A percentile compares a stretch with the other conserved stretches of the same genome.
Evolutionary conservation across 2,797 vertebrate species (phyloP).

Genomic region (Eurystomus glaucurus): DNA sequence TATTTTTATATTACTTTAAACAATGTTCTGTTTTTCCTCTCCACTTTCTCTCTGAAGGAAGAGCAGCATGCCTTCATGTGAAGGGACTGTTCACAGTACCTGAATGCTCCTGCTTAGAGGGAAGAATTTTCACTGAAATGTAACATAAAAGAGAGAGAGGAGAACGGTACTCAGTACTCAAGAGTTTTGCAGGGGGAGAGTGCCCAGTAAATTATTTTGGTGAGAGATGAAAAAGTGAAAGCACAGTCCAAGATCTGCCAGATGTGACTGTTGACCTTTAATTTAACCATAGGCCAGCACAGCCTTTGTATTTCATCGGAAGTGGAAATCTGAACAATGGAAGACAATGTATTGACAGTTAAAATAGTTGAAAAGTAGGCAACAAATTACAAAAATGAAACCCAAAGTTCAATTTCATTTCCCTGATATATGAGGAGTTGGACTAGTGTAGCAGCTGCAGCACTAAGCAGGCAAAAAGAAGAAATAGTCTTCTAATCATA

Average conservation of each 20-base stretch:
- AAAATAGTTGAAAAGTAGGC: not conserved
- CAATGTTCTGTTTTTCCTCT: not conserved
- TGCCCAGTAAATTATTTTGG: not conserved
- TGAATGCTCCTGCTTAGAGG: not conserved
- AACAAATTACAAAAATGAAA: not conserved
- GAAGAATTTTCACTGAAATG: not conserved
- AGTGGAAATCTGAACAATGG: not conserved
- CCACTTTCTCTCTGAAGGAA: not conserved
- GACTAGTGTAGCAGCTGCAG: conserved; percentile 8
- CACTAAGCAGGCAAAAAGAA: not conserved
- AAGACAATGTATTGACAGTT: not conserved
- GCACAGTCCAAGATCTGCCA: not conserved
- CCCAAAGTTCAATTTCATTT: not conserved
- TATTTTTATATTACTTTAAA: not conserved
- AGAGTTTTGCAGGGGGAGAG: not conserved
- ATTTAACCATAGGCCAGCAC: not conserved
- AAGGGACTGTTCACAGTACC: not conserved
- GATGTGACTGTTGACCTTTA: not conserved
- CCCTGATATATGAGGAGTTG: not conserved
- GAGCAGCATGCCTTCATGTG: not conserved
- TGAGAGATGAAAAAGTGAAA: not conserved
- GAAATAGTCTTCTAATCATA: not conserved
- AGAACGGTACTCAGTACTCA: not conserved
- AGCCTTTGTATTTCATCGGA: not conserved
- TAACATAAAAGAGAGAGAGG: not conserved